phyloP scores from a whole-genome alignment of 2,888 invertebrate genomes.

The Hirtodrosophila confusa region DNA sequence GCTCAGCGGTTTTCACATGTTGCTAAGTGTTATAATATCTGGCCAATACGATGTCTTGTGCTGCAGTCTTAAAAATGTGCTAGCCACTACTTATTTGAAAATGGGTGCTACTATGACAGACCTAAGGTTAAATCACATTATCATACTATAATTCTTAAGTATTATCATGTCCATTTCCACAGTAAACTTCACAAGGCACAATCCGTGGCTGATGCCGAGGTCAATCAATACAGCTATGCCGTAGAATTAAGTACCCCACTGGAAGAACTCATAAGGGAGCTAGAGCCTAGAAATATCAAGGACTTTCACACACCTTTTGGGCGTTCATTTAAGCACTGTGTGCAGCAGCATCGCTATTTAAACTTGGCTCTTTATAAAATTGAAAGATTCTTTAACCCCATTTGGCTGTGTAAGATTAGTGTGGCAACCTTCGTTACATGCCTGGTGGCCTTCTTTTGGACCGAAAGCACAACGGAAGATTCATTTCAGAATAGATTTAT shows the following conservation, averaged over 20 bases:
- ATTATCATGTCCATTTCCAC: too few relatives aligned
- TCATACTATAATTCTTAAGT: slow-evolving; percentile 24
- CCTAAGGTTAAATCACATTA: slow-evolving; percentile 46
- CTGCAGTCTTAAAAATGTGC: slow-evolving; percentile 80
- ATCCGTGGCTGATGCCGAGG: slow-evolving; percentile 53
- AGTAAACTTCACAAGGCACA: slow-evolving; percentile 64
- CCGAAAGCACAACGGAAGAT: slow-evolving; percentile 71
- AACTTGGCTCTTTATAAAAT: slow-evolving; percentile 69
- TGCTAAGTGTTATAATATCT: slow-evolving; percentile 70
- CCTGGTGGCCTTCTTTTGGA: slow-evolving; percentile 79
- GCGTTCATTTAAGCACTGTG: slow-evolving; percentile 67
- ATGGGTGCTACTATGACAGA: slow-evolving; percentile 47
- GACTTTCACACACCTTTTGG: slow-evolving; percentile 58
- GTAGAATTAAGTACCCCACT: slow-evolving; percentile 44
- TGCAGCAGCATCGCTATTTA: slow-evolving; percentile 80
- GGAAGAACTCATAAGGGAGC: slow-evolving; percentile 18
- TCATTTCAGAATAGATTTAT: slow-evolving; percentile 72
- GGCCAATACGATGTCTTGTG: slow-evolving; percentile 80
- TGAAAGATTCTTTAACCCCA: slow-evolving; percentile 80
- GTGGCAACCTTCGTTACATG: slow-evolving; percentile 80
- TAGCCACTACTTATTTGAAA: slow-evolving; percentile 69
- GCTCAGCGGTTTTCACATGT: slow-evolving; percentile 81
- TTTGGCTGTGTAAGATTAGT: slow-evolving; percentile 80
- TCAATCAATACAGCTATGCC: slow-evolving; percentile 69
- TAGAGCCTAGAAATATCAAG: neutral